Conservation (phyloP, 2,113 vertebrate genomes). For the Heterotis niloticus region DNA sequence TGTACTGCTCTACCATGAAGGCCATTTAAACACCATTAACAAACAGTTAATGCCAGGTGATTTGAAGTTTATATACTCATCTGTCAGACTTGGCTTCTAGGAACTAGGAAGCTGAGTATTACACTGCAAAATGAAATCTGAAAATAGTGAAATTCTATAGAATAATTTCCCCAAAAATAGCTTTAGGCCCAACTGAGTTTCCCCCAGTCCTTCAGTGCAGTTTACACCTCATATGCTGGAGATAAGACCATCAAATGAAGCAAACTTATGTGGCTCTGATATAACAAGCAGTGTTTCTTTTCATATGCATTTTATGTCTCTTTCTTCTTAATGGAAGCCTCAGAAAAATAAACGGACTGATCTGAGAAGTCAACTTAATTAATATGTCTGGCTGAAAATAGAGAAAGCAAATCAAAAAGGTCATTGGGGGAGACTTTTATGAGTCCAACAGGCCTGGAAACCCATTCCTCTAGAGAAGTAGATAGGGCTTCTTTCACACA, state of each 20-base stretch:
- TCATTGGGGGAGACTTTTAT: background rate
- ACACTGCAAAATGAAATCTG: too few relatives aligned
- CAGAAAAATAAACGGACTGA: background rate
- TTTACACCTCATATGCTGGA: background rate
- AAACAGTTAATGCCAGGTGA: background rate
- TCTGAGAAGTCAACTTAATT: slow-evolving; percentile 11
- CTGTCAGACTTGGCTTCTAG: too few relatives aligned
- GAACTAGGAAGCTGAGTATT: too few relatives aligned
- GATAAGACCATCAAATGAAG: background rate
- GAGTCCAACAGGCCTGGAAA: slow-evolving; percentile 6
- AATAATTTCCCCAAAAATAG: background rate
- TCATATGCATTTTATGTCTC: background rate
- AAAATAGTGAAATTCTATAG: too few relatives aligned
- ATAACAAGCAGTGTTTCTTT: background rate
- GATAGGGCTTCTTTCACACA: background rate
- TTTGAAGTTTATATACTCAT: too few relatives aligned
- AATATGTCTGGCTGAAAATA: slow-evolving; percentile 12
- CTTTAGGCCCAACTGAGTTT: background rate
- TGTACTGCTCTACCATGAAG: too few relatives aligned
- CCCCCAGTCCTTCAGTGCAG: background rate
- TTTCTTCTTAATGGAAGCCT: background rate
- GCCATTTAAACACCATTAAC: too few relatives aligned
- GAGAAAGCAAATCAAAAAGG: background rate
- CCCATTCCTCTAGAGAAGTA: background rate
- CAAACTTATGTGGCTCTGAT: background rate